Evolutionary conservation across 1,140 invertebrate species (phyloP).

Genomic region (Drosophila ironensis): DNA sequence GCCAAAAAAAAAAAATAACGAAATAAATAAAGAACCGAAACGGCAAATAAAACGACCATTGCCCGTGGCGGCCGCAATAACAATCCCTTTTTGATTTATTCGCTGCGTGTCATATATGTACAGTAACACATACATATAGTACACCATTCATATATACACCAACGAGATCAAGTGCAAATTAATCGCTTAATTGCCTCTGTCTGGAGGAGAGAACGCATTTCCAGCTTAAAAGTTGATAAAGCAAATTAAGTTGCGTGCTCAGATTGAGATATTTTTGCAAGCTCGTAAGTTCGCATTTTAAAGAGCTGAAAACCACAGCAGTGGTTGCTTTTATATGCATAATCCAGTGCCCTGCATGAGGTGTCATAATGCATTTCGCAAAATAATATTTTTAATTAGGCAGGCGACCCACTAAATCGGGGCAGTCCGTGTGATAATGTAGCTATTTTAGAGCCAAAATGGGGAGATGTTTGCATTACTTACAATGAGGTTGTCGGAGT

Average conservation of each 20-base stretch:
- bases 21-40: conserved; percentile 16
- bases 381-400: conserved; percentile 69
- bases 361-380: conserved; percentile 1
- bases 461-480: no score
- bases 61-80: conserved; percentile 57
- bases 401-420: conserved; percentile 64
- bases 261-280: conserved; percentile 1
- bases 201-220: conserved; percentile 23
- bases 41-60: conserved; percentile 51
- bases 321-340: background rate
- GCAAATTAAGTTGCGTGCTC: conserved; percentile 27
- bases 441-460: background rate
- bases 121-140: no score
- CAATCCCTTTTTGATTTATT: conserved; percentile 70
- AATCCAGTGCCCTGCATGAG: background rate
- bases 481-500: no score
- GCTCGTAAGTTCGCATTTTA: background rate
- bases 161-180: conserved; percentile 43
- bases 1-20: conserved; percentile 38
- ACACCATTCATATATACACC: background rate
- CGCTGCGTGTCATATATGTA: conserved; percentile 20
- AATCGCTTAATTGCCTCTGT: conserved; percentile 57
- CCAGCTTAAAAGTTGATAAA: conserved; percentile 14
- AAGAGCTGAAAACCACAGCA: background rate
- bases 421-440: background rate